Percentiles rank a stretch among this genome's conserved stretches.
Evolutionary conservation across 2,797 vertebrate species (phyloP).

Genomic region (Leontocebus nigricollis): DNA sequence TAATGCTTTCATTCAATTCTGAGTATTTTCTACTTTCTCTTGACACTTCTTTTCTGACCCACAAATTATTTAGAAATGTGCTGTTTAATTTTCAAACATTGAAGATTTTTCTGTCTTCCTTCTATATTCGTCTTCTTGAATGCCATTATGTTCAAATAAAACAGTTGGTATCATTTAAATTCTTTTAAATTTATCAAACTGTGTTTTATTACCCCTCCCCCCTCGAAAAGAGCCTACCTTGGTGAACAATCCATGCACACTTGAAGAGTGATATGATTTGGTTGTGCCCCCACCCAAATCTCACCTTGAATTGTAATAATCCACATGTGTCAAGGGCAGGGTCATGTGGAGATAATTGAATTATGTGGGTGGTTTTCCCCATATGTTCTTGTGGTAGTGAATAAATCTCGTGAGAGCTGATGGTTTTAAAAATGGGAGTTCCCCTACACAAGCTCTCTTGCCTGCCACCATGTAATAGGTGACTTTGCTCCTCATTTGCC

Average conservation of each 20-base stretch:
- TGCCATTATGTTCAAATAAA: background rate
- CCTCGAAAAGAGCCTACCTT: background rate
- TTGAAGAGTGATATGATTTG: background rate
- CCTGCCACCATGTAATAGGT: too few relatives aligned
- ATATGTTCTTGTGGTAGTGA: too few relatives aligned
- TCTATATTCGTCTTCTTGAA: background rate
- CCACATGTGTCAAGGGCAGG: too few relatives aligned
- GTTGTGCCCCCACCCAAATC: too few relatives aligned
- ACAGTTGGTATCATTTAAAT: background rate
- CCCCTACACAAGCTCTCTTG: too few relatives aligned
- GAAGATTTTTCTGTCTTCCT: background rate
- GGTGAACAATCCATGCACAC: background rate
- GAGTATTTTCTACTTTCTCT: background rate
- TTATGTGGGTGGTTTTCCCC: too few relatives aligned
- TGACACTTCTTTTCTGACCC: background rate
- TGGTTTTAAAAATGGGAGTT: too few relatives aligned
- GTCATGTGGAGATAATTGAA: too few relatives aligned
- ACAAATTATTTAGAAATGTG: background rate
- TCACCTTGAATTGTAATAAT: too few relatives aligned
- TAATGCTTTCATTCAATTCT: background rate
- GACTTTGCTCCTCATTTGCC: too few relatives aligned
- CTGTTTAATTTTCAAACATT: background rate
- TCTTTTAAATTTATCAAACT: background rate
- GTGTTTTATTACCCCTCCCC: background rate
- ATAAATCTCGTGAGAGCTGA: too few relatives aligned